Evolutionary conservation across 2,113 vertebrate species (phyloP), one percentile per base, ranked within the genome.

Genomic region (Mesoclemmys tuberculata): DNA sequence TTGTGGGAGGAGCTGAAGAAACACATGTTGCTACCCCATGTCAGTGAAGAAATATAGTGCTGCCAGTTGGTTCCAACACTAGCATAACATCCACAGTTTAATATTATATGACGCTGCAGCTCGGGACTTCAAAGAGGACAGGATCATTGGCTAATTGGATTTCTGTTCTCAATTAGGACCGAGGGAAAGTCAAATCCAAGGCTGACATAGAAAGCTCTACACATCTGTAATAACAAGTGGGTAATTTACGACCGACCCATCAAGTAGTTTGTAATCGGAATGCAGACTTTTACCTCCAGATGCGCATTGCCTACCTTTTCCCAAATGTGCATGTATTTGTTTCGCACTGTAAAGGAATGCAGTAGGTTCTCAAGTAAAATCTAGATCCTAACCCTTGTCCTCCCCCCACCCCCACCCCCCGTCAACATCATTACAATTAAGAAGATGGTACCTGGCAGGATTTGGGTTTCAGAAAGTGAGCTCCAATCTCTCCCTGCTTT

Each of bases 81-180:
- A 56, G 55, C 89, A 61, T 88, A 85, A 71, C 80, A 41, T 4
- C 80, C 88, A 31, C 14, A 6, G 1, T 2, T 84, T 18, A 46
- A 0, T 92, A 77, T 55, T 10, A 49, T 38, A 71, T 3, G 87
- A 56, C 1, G 0, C 82, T 54, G 82, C 82, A 27, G 82, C 56
- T 89, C 1, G 44, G 7, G 56, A 31, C 92, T 97, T 96, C 94
- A 83, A 85, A 96, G 46, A 11, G 89, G 80, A 48, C 2, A 6
- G 91, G 96, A 89, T 95, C 92, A 71, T 85, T 44, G 44, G 13
- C 74, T 97, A 91, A 93, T 95, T 97, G 93, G 95, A 87, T 97
- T 96, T 91, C 97, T 97, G 97, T 93, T 95, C 96, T 93, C 95
- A 93, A 89, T 97, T 95, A 97, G 80, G 87, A 90, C 91, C 88